Conservation (phyloP, 1,140 invertebrate genomes). For the Sipha flava region DNA sequence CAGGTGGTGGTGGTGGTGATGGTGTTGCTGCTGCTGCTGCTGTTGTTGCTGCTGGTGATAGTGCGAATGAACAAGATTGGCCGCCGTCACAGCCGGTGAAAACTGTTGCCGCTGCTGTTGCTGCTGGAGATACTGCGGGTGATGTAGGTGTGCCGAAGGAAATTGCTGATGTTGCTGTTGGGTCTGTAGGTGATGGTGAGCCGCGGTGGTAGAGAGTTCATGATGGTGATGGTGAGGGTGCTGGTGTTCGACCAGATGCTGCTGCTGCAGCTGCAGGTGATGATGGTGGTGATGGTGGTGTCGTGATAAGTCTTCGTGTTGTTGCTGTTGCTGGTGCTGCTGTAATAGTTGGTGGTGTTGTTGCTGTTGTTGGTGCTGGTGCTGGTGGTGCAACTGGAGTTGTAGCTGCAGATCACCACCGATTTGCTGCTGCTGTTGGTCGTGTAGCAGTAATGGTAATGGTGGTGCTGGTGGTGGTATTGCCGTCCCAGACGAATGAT, state of each 20-base stretch:
- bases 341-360: conserved; percentile 3
- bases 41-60: not conserved
- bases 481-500: not conserved
- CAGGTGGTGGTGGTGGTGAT: not conserved
- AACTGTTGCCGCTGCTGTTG: not conserved
- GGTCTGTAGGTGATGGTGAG: conserved; percentile 10
- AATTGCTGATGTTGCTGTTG: not conserved
- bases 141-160: not conserved
- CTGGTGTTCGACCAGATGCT: not conserved
- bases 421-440: conserved; percentile 2
- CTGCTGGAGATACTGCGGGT: not conserved
- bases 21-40: not conserved
- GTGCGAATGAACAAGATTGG: not conserved
- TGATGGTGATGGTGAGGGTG: not conserved
- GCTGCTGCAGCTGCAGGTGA: not conserved
- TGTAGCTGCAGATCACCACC: not conserved
- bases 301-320: not conserved
- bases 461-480: conserved; percentile 6
- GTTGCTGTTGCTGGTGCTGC: not conserved
- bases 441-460: not conserved
- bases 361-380: not conserved
- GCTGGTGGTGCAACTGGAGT: not conserved
- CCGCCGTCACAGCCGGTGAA: not conserved
- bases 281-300: conserved; percentile 28
- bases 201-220: not conserved